Conservation (phyloP, 2,797 vertebrate species). For the Alfaro cultratus region DNA sequence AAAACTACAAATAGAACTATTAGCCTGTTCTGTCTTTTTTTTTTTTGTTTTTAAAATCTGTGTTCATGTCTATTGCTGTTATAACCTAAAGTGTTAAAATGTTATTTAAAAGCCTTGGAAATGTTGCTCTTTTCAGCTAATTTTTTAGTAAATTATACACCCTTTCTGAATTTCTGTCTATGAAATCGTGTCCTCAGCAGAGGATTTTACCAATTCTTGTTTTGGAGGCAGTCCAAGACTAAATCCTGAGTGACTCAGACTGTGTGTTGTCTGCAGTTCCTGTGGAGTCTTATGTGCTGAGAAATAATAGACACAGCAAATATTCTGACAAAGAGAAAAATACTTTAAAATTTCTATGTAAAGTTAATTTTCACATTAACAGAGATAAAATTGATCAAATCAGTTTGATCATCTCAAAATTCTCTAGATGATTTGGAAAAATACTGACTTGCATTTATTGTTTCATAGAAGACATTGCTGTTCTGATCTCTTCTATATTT, state of each 20-base stretch:
- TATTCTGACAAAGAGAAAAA: slow-evolving; percentile 22
- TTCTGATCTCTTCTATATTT: background rate
- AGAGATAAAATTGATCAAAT: background rate
- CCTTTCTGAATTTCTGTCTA: slow-evolving; percentile 42
- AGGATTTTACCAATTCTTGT: slow-evolving; percentile 49
- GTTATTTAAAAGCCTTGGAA: background rate
- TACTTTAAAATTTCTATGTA: background rate
- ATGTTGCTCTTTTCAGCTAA: slow-evolving; percentile 14
- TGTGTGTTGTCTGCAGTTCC: slow-evolving; percentile 24
- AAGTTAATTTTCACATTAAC: slow-evolving; percentile 11
- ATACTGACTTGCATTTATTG: background rate
- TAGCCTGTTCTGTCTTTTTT: slow-evolving; percentile 21
- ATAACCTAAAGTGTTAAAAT: background rate
- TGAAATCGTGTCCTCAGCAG: slow-evolving; percentile 31
- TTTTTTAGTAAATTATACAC: slow-evolving; percentile 31
- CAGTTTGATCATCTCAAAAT: slow-evolving; percentile 4
- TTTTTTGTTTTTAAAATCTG: slow-evolving; percentile 3
- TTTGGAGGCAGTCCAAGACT: slow-evolving; percentile 53
- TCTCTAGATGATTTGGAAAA: slow-evolving; percentile 9
- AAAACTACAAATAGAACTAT: background rate
- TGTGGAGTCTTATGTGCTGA: background rate
- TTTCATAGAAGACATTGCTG: background rate
- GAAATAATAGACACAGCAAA: slow-evolving; percentile 32
- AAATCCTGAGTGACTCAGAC: slow-evolving; percentile 45
- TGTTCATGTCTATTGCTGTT: background rate